phyloP scores from a whole-genome alignment of 2,888 invertebrate genomes.

The Spilosoma lubricipeda region DNA sequence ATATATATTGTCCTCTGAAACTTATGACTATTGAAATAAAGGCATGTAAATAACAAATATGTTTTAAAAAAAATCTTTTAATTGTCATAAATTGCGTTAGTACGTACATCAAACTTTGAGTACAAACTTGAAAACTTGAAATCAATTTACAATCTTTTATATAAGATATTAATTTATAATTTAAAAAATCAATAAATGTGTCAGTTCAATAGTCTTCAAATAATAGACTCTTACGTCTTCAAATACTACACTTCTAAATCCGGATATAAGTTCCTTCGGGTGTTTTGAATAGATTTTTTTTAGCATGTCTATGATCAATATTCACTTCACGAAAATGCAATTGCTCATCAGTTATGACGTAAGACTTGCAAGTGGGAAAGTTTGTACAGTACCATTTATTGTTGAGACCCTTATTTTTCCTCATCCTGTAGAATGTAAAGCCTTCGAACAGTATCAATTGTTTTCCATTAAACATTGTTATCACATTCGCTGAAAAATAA shows the following conservation, averaged over 20 bases:
- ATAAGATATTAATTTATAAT: too few relatives aligned
- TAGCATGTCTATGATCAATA: conserved; percentile 29
- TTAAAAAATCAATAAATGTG: too few relatives aligned
- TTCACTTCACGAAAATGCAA: conserved; percentile 21
- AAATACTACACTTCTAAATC: too few relatives aligned
- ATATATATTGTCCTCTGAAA: too few relatives aligned
- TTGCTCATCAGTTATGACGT: conserved; percentile 16
- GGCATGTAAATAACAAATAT: too few relatives aligned
- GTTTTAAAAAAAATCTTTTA: too few relatives aligned
- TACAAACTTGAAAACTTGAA: too few relatives aligned
- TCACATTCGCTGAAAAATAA: conserved; percentile 35
- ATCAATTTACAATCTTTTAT: too few relatives aligned
- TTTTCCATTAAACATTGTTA: conserved; percentile 39
- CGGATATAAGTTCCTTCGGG: conserved; percentile 28
- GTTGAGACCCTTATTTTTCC: conserved; percentile 22
- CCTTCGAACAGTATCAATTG: conserved; percentile 30
- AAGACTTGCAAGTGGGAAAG: conserved; percentile 38
- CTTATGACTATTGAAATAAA: too few relatives aligned
- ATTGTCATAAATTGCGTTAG: too few relatives aligned
- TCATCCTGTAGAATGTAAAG: conserved; percentile 41
- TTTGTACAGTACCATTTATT: conserved; percentile 45
- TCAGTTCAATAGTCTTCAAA: conserved; percentile 8
- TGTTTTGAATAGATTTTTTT: conserved; percentile 22
- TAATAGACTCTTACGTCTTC: too few relatives aligned
- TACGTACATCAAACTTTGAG: too few relatives aligned